Conservation (phyloP, 2,797 vertebrate genomes). For the Crenichthys baileyi region DNA sequence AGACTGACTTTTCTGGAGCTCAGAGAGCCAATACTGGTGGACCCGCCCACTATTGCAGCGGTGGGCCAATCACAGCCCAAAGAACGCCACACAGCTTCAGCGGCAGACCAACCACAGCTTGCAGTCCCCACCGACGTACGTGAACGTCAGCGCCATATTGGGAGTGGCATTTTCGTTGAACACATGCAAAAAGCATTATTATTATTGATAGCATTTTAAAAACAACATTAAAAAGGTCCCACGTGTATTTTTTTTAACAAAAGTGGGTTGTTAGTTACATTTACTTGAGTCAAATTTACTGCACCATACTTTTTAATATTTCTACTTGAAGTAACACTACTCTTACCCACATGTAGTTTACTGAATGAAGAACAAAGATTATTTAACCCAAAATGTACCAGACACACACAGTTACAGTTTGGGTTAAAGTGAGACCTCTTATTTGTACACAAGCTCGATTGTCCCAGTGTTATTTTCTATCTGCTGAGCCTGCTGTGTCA, state of each 20-base stretch:
- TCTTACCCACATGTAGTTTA: too few species aligned
- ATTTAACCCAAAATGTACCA: too few species aligned
- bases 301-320: too few species aligned
- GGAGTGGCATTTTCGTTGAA: background rate
- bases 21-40: conserved; percentile 47
- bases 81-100: conserved; percentile 20
- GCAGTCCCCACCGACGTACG: background rate
- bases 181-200: background rate
- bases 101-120: background rate
- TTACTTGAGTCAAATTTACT: background rate
- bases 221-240: background rate
- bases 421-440: too few species aligned
- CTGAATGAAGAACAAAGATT: too few species aligned
- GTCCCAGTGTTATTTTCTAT: too few species aligned
- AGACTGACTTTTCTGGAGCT: conserved; percentile 54
- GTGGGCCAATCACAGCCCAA: conserved; percentile 72
- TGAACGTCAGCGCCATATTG: background rate
- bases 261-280: background rate
- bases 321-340: too few species aligned
- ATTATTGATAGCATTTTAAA: too few species aligned
- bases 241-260: background rate
- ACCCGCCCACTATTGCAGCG: conserved; percentile 61
- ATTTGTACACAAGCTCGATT: too few species aligned
- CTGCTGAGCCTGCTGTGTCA: too few species aligned
- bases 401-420: too few species aligned